Evolutionary conservation across 2,888 invertebrate genomes (phyloP), one percentile per base, ranked within the genome.

Genomic region (Rhaphigaster nebulosa): DNA sequence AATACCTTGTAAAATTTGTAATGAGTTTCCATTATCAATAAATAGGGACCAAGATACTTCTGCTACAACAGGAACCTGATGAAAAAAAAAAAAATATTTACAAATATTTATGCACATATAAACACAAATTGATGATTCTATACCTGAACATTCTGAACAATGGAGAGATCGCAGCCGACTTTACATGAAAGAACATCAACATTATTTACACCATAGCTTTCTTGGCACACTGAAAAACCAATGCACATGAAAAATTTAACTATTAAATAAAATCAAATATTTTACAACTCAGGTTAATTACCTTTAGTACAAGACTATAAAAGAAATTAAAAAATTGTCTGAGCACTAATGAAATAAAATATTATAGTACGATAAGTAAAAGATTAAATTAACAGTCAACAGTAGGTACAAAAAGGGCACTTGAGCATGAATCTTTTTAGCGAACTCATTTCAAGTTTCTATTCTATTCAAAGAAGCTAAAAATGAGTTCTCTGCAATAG

Each of bases 11-110:
- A 91, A 34, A 34, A 91, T 91, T 52, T 91, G 91, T n/a, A 91
- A 56, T 15, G 90, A 87, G 56, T 91, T 91, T 88, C 91, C 91
- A 87, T 91, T 91, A 87, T 92, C 92, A 52, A 92, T 91, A 87
- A 92, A 92, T 56, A 92, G 91, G 34, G 91, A 91, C 91, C 91
- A 92, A 38, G 92, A 91, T 50, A 92, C 88, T 65, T 91, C 91
- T 4, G 92, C 91, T 45, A 91, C 87, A 20, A 91, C 90, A 26
- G 91, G 90, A 56, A 89, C 84, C 91, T 91, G 38, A 89, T 89
- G 8, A 10, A 34, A 20, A 76, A 80, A 90, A 76, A 89, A 45
- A 6, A 45, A 45, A 45, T 45, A 45, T 45, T 4, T 45, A 45
- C 45, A 45, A 6, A 45, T 4, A 88, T 34, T 6, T 23, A 38